Evolutionary conservation across 2,797 vertebrate genomes (phyloP), one percentile per base, ranked within the genome.

Genomic region (Lacerta agilis): DNA sequence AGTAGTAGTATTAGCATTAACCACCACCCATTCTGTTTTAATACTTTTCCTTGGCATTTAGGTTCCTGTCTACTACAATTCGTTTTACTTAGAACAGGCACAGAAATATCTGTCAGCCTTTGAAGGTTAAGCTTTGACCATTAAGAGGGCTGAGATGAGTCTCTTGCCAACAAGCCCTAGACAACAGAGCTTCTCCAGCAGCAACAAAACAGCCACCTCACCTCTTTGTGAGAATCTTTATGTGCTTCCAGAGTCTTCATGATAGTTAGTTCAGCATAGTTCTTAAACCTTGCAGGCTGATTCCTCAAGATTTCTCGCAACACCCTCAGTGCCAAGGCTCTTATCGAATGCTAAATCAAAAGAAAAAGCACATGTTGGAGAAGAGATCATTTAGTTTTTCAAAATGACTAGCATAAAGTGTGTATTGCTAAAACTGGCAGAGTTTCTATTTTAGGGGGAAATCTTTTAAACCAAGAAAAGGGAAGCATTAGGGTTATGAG

Each of bases 191-290:
- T 64, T 58, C 0, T 85, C 71, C 27, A 81, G 20, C 36, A 89
- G 36, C 0, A 88, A 76, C 58, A 87, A 79, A 0, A n/a, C 9
- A 55, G 77, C 33, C 33, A 58, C 55, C 96, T 96, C 85, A 99
- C 99, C 98, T 99, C 99, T 93, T 99, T 99, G 94, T 99, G 98
- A 23, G 98, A 99, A 95, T 99, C 99, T 95, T 99, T 99, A 95
- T 99, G 99, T 36, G 99, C 98, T 97, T 99, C 99, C 95, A 99
- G 96, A 2, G 99, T 99, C 97, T 99, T 99, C 98, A 99, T 99
- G 96, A 99, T 99, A 33, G 99, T 99, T 75, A 99, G 88, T 95
- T 99, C 99, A 0, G 99, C 99, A 0, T 99, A 99, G 96, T 99
- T 99, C 95, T 99, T 99, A 94, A 99, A 99, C 89, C 99, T 97